A percentile compares a stretch with the other conserved stretches of the same genome.
Conservation (phyloP, 2,113 vertebrate genomes). For the Herpetotheres cachinnans region DNA sequence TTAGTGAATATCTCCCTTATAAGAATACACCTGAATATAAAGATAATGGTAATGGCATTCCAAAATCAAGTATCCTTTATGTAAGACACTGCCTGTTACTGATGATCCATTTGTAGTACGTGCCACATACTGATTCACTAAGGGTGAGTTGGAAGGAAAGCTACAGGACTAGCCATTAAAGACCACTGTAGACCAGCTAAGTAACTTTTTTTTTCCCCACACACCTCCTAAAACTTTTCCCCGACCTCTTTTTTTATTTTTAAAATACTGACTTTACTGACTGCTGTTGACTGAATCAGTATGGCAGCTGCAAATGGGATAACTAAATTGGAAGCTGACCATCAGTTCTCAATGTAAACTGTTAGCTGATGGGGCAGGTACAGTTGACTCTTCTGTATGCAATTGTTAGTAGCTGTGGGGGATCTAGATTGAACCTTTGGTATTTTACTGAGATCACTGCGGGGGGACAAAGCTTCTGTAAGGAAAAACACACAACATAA, state of each 20-base stretch:
- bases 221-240: background rate
- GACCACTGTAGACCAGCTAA: background rate
- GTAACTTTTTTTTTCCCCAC: fast-evolving
- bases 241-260: background rate
- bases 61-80: background rate
- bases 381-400: background rate
- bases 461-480: fast-evolving
- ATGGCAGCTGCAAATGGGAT: background rate
- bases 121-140: background rate
- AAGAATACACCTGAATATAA: background rate
- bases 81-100: background rate
- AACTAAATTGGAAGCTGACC: background rate
- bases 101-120: background rate
- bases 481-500: background rate
- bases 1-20: background rate
- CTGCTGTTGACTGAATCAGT: background rate
- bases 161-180: background rate
- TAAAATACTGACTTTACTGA: background rate
- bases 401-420: background rate
- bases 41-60: background rate
- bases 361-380: background rate
- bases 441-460: background rate
- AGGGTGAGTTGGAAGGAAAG: background rate
- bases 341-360: background rate
- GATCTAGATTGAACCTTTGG: background rate